Evolutionary conservation across 2,113 vertebrate genomes (phyloP).

Genomic region (Takifugu bimaculatus): DNA sequence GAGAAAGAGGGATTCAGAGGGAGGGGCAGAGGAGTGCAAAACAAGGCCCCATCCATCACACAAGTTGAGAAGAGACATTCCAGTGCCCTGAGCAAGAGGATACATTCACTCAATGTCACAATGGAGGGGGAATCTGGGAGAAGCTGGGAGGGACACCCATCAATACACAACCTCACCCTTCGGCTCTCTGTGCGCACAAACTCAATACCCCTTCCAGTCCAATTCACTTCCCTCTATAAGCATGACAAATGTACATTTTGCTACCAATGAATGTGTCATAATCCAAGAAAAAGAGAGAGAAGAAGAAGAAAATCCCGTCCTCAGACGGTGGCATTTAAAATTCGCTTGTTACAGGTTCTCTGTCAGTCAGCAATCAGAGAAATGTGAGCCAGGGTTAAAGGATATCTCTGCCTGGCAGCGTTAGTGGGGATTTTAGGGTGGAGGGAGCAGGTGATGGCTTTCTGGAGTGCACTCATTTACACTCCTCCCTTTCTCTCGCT

Average conservation of each 20-base stretch:
- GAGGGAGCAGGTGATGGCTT: constrained; percentile 78
- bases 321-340: constrained; percentile 39
- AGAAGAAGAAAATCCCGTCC: constrained; percentile 41
- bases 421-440: constrained; percentile 58
- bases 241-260: constrained; percentile 77
- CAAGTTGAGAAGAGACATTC: constrained; percentile 77
- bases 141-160: constrained; percentile 71
- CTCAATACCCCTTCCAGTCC: constrained; percentile 61
- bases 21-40: constrained; percentile 71
- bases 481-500: constrained; percentile 77
- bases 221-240: constrained; percentile 69
- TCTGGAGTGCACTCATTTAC: constrained; percentile 79
- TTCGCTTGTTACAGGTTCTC: constrained; percentile 19
- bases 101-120: constrained; percentile 80
- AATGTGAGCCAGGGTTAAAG: constrained; percentile 43
- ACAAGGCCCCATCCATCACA: constrained; percentile 83
- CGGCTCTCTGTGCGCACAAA: constrained; percentile 60
- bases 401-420: constrained; percentile 59
- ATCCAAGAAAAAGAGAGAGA: constrained; percentile 53
- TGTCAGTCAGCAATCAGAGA: constrained; percentile 29
- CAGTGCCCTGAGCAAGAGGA: constrained; percentile 75
- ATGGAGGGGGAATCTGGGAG: constrained; percentile 70
- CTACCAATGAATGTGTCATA: constrained; percentile 57
- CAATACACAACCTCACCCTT: constrained; percentile 70
- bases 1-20: constrained; percentile 74